These are phyloP conservation scores for Trichomycterus rosablanca DNA, from an alignment of 2,113 vertebrate species.

Conservation along the genomic window DNA sequence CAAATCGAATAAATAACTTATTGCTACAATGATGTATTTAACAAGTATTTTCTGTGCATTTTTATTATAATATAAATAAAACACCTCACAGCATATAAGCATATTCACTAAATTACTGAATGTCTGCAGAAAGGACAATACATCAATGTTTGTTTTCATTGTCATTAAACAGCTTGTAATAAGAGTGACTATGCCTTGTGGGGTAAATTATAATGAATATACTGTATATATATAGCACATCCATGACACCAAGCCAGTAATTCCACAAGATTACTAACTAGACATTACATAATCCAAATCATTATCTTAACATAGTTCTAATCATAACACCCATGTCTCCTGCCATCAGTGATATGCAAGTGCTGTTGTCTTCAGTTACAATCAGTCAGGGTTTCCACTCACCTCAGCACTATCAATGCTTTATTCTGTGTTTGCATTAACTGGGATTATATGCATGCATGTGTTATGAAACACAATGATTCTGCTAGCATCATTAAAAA, in stretches of 20 bases:
- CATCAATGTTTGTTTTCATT: too few species aligned
- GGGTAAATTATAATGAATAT: not conserved
- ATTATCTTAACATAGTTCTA: constrained; percentile 15
- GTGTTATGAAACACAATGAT: not conserved
- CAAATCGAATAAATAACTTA: too few species aligned
- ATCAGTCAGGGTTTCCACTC: constrained; percentile 50
- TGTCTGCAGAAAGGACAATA: too few species aligned
- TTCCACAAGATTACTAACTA: not conserved
- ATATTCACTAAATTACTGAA: too few species aligned
- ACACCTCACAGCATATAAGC: too few species aligned
- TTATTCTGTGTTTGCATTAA: constrained; percentile 43
- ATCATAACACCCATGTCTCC: constrained; percentile 6
- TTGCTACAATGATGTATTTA: too few species aligned
- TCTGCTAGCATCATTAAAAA: too few species aligned
- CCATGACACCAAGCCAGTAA: not conserved
- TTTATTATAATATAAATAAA: too few species aligned
- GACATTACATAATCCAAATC: constrained; percentile 10
- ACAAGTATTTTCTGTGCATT: too few species aligned
- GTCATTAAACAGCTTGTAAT: too few species aligned
- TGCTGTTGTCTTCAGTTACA: not conserved
- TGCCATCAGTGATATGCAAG: not conserved
- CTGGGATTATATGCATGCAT: constrained; percentile 34
- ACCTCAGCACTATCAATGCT: constrained; percentile 61
- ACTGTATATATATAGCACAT: not conserved
- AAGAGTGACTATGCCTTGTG: not conserved